phyloP scores from a whole-genome alignment of 2,797 vertebrate genomes.

The Spinus pinus region DNA sequence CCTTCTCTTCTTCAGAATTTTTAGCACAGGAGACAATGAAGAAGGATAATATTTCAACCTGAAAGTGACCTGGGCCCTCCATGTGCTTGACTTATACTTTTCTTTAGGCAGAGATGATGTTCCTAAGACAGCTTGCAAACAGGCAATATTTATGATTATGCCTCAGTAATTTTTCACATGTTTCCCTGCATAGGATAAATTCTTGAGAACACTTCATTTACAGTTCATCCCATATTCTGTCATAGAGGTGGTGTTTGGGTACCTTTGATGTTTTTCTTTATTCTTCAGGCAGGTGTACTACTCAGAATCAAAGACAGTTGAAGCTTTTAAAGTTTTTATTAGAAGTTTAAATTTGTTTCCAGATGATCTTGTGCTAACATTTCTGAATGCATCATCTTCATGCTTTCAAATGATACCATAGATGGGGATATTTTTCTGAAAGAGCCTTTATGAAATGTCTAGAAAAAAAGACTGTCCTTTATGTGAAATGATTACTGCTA shows the following conservation, averaged over 20 bases:
- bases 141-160: background rate
- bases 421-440: background rate
- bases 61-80: background rate
- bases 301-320: background rate
- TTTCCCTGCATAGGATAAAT: background rate
- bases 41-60: background rate
- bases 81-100: background rate
- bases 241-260: background rate
- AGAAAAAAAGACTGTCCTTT: background rate
- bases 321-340: background rate
- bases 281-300: background rate
- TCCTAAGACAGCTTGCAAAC: background rate
- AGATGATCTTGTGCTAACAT: background rate
- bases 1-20: background rate
- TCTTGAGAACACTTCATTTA: background rate
- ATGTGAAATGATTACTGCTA: background rate
- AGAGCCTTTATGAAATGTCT: background rate
- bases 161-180: background rate
- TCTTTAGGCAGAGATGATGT: background rate
- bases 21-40: background rate
- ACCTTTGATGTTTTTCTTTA: background rate
- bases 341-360: background rate
- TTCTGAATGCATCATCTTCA: background rate
- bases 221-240: background rate
- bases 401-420: background rate